These are phyloP conservation scores for Desoria tigrina DNA, from an alignment of 2,888 invertebrate species.

Conservation along the genomic window DNA sequence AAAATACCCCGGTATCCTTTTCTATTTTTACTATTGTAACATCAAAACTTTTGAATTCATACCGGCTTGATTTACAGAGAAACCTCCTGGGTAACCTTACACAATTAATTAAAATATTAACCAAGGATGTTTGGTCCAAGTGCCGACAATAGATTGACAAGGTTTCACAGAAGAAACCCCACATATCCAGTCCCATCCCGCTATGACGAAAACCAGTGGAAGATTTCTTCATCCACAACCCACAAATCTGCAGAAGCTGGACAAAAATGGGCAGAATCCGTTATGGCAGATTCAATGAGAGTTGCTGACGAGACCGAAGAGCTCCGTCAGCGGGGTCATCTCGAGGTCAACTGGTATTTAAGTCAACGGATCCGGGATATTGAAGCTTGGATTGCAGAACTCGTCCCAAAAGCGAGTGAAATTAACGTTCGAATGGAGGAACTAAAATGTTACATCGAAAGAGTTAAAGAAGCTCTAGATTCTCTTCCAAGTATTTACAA, in stretches of 20 bases:
- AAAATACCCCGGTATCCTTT: too few species aligned
- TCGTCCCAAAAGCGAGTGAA: conserved; percentile 23
- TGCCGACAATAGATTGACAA: too few species aligned
- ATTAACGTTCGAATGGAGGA: conserved; percentile 25
- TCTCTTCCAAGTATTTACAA: conserved; percentile 18
- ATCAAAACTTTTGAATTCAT: too few species aligned
- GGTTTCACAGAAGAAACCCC: too few species aligned
- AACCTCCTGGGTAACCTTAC: too few species aligned
- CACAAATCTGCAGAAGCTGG: conserved; percentile 17
- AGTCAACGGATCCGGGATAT: conserved; percentile 26
- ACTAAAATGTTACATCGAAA: conserved; percentile 9
- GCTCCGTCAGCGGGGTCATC: conserved; percentile 16
- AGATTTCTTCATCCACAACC: conserved; percentile 11
- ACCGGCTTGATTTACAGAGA: too few species aligned
- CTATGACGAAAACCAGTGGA: conserved; percentile 26
- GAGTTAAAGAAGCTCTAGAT: conserved; percentile 21
- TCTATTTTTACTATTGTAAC: too few species aligned
- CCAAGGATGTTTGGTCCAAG: too few species aligned
- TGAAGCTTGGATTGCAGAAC: conserved; percentile 26
- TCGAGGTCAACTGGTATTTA: conserved; percentile 25
- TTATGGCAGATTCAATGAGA: conserved; percentile 26
- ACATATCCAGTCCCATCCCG: conserved; percentile 22
- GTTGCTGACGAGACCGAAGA: conserved; percentile 32
- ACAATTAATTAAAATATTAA: too few species aligned
- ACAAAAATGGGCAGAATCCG: conserved; percentile 16